phyloP scores from a whole-genome alignment of 2,113 vertebrate species.

The Nibea albiflora region DNA sequence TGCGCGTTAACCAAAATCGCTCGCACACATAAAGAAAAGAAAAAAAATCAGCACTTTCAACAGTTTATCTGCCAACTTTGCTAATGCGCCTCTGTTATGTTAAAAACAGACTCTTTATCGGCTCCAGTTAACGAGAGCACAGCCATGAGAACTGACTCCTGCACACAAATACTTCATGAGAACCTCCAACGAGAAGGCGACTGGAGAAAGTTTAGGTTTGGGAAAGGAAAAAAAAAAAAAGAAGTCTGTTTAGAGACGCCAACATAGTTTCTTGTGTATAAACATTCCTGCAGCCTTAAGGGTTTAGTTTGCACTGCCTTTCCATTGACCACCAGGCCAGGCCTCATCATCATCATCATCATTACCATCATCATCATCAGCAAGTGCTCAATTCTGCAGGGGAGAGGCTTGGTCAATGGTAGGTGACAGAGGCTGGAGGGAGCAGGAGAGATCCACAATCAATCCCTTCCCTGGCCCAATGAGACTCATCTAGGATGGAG shows the following conservation, averaged over 20 bases:
- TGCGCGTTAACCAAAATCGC: conserved; percentile 57
- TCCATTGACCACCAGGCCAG: conserved; percentile 59
- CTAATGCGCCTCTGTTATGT: conserved; percentile 73
- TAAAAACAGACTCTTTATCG: conserved; percentile 78
- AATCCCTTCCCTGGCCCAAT: conserved; percentile 67
- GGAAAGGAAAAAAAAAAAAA: neutral
- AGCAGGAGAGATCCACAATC: conserved; percentile 66
- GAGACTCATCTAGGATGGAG: conserved; percentile 72
- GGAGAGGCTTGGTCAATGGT: conserved; percentile 68
- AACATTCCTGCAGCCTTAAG: conserved; percentile 5
- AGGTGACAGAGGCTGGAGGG: conserved; percentile 66
- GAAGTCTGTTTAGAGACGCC: conserved; percentile 13
- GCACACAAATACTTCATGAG: conserved; percentile 64
- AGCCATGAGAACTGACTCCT: conserved; percentile 71
- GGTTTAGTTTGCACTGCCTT: conserved; percentile 31
- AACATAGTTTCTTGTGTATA: conserved; percentile 9
- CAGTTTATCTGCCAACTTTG: conserved; percentile 75
- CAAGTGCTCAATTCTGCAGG: conserved; percentile 53
- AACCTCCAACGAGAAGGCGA: conserved; percentile 34
- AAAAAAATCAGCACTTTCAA: conserved; percentile 63
- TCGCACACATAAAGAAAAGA: conserved; percentile 35
- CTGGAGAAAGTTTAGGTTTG: conserved; percentile 22
- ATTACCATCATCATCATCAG: conserved; percentile 70
- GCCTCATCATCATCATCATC: conserved; percentile 59
- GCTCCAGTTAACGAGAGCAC: conserved; percentile 61